Evolutionary conservation across 2,113 vertebrate genomes (phyloP), one percentile per base, ranked within the genome.

Genomic region (Gobio gobio): DNA sequence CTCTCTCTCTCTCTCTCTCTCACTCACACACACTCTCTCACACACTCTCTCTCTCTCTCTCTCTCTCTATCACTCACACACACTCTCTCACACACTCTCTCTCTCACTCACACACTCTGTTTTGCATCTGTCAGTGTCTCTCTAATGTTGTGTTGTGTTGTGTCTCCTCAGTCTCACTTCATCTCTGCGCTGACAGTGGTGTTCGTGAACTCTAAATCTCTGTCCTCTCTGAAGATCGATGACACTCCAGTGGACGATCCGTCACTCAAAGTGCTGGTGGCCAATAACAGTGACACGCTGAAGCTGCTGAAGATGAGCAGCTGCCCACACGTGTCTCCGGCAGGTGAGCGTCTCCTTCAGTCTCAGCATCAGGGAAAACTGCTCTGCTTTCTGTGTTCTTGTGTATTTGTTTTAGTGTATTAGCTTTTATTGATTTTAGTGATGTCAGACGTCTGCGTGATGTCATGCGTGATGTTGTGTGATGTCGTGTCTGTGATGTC

Each of bases 281-380:
- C 97, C 87, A 99, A 99, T 89, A 99, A 98, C 93, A 98, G 98
- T 0, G 97, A 99, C 87, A 98, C 98, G 0, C 94, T 99, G 40
- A 99, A 96, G 84, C 91, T 99, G 83, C 92, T 99, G 87, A 99
- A 99, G 92, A 99, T 99, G 98, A 99, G 96, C 95, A 99, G 98
- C 89, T 99, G 98, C 87, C 96, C 96, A 83, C 96, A 97, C 36
- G 96, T 97, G 88, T 97, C 96, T 90, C 96, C 96, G 86, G 96
- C 96, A 94, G 96, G 96, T 96, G 18, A 56, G 54, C 54, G 2
- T 12, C 45, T 5, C 1, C 29, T 29, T 29, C 29, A 29, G 29
- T 29, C 29, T 29, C 1, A 1, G 29, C 29, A 29, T 29, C 29
- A 29, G 29, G 29, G 29, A 29, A 29, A 1, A 29, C 29, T 29